Evolutionary conservation across 2,797 vertebrate species (phyloP).

Genomic region (Rousettus madagascariensis): DNA sequence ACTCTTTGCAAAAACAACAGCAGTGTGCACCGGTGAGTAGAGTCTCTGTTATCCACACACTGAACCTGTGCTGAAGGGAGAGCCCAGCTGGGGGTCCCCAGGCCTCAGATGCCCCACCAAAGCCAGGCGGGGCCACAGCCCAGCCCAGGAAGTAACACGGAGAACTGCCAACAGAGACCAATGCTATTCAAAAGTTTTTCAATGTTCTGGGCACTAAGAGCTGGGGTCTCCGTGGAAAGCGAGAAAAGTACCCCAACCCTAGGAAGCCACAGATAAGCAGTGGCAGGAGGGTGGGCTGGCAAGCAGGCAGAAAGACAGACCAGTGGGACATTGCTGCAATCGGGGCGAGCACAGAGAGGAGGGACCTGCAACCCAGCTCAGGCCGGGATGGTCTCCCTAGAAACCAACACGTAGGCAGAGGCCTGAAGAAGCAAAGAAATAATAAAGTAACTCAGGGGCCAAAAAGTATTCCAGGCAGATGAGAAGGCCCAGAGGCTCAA

Average conservation of each 20-base stretch:
- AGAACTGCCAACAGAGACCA: accelerated
- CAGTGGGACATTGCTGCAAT: background rate
- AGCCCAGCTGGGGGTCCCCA: no score
- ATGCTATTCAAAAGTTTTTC: background rate
- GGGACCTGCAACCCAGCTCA: background rate
- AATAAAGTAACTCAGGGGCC: background rate
- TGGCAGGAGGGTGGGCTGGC: accelerated
- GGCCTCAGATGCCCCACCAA: background rate
- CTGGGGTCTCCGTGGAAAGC: background rate
- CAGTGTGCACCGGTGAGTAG: accelerated
- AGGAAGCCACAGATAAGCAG: background rate
- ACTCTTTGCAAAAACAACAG: background rate
- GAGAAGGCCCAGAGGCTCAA: background rate
- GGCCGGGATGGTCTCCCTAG: background rate
- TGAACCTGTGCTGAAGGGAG: background rate
- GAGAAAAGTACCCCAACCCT: background rate
- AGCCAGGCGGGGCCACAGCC: background rate
- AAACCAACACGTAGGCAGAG: background rate
- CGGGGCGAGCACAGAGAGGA: no score
- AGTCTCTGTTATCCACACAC: background rate
- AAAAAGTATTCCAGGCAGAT: background rate
- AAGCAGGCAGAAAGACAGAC: background rate
- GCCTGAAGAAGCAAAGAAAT: background rate
- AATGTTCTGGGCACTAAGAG: background rate
- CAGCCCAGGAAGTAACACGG: background rate